These are phyloP conservation scores for Limanda limanda DNA, from an alignment of 2,113 vertebrate species.

Conservation along the genomic window DNA sequence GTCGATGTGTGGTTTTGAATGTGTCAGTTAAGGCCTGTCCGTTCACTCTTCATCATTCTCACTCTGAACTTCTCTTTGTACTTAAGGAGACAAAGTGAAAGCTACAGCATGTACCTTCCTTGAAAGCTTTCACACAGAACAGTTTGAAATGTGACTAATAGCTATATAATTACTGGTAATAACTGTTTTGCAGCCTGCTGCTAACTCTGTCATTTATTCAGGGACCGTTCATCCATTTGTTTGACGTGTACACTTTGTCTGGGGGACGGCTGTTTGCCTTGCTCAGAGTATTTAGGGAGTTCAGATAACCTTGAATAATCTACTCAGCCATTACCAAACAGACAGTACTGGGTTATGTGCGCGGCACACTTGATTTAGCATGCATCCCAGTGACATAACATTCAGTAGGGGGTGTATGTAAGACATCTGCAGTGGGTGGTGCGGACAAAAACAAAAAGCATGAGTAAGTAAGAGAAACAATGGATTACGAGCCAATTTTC, in stretches of 20 bases:
- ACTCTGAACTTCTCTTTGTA: conserved; percentile 36
- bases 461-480: conserved; percentile 18
- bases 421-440: conserved; percentile 35
- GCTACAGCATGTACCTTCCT: background rate
- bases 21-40: conserved; percentile 37
- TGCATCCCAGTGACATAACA: conserved; percentile 48
- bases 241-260: conserved; percentile 41
- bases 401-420: conserved; percentile 37
- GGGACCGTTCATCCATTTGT: conserved; percentile 45
- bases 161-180: conserved; percentile 41
- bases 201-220: conserved; percentile 20
- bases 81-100: conserved; percentile 30
- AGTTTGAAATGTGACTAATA: conserved; percentile 26
- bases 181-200: background rate
- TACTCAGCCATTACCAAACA: conserved; percentile 46
- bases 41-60: conserved; percentile 32
- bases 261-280: conserved; percentile 40
- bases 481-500: conserved; percentile 33
- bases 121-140: conserved; percentile 1
- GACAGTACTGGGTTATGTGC: conserved; percentile 26
- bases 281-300: conserved; percentile 50
- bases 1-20: conserved; percentile 55
- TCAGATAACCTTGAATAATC: conserved; percentile 68
- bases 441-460: background rate
- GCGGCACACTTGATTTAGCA: conserved; percentile 47